Percentiles rank a stretch among this genome's conserved stretches.
Evolutionary conservation across 2,888 invertebrate genomes (phyloP).

Genomic region (Pasiphila rectangulata): DNA sequence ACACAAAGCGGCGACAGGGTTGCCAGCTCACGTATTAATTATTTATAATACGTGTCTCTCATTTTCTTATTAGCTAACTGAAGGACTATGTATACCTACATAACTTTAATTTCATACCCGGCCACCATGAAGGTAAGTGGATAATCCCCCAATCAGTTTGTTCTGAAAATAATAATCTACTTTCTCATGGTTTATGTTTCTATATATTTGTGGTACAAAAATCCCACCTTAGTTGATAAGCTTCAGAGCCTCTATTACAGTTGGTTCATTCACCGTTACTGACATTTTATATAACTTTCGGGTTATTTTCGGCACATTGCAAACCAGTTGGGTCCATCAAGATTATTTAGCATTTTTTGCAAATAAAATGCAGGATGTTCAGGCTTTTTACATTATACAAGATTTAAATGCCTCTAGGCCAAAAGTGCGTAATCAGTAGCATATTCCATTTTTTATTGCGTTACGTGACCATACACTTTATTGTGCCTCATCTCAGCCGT

Average conservation of each 20-base stretch:
- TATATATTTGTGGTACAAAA: no score
- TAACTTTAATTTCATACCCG: no score
- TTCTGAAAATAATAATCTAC: no score
- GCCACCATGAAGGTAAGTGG: no score
- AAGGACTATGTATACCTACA: no score
- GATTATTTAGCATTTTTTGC: slow-evolving; percentile 7
- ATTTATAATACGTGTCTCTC: no score
- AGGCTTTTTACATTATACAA: slow-evolving; percentile 38
- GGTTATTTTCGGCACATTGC: slow-evolving; percentile 2
- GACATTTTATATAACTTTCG: slow-evolving; percentile 8
- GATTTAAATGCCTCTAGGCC: slow-evolving; percentile 24
- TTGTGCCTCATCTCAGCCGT: neutral
- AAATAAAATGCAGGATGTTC: slow-evolving; percentile 14
- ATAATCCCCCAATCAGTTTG: no score
- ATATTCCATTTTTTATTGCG: slow-evolving; percentile 37
- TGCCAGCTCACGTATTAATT: no score
- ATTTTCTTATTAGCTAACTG: no score
- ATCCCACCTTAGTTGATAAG: no score
- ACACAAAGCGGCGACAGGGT: no score
- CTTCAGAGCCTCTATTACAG: neutral
- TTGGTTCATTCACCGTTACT: slow-evolving; percentile 1
- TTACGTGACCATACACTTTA: slow-evolving; percentile 4
- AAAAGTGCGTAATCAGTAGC: slow-evolving; percentile 33
- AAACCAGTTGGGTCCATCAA: neutral
- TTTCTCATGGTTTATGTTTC: no score